Percentiles rank a stretch among this genome's conserved stretches.
phyloP scores from a whole-genome alignment of 2,888 invertebrate genomes.

The Acanthosepion esculentum region DNA sequence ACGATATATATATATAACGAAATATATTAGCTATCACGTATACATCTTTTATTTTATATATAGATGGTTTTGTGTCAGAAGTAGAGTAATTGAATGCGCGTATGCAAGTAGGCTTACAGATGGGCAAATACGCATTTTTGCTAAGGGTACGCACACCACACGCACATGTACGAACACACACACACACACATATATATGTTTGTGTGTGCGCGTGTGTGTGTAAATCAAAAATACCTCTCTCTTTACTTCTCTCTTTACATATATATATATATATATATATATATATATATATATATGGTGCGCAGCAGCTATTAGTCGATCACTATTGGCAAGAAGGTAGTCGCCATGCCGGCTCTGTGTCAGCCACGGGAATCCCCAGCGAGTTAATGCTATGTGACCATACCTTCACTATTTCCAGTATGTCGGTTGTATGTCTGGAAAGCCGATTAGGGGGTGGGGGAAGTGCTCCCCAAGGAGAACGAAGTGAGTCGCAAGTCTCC shows the following conservation, averaged over 20 bases:
- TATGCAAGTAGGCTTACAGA: too few relatives aligned
- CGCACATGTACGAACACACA: too few relatives aligned
- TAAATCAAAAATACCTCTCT: not conserved
- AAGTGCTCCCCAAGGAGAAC: not conserved
- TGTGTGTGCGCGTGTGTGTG: not conserved
- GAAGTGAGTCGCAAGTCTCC: constrained; percentile 17
- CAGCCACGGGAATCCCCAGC: not conserved
- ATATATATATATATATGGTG: too few relatives aligned
- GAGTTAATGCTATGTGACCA: constrained; percentile 2
- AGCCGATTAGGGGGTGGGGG: not conserved
- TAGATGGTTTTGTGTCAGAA: too few relatives aligned
- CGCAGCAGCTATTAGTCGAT: not conserved
- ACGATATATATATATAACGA: too few relatives aligned
- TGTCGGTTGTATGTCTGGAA: constrained; percentile 2
- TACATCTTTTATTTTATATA: too few relatives aligned
- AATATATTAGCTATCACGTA: too few relatives aligned
- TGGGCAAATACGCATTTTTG: not conserved
- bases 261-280: too few relatives aligned
- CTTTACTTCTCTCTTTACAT: too few relatives aligned
- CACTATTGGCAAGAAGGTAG: not conserved
- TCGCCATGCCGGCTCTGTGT: not conserved
- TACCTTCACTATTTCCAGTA: not conserved
- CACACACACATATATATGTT: not conserved
- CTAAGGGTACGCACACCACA: not conserved
- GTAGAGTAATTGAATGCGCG: too few relatives aligned